These are phyloP conservation scores for Trichechus manatus DNA, from an alignment of 2,113 vertebrate genomes.

Conservation along the genomic window DNA sequence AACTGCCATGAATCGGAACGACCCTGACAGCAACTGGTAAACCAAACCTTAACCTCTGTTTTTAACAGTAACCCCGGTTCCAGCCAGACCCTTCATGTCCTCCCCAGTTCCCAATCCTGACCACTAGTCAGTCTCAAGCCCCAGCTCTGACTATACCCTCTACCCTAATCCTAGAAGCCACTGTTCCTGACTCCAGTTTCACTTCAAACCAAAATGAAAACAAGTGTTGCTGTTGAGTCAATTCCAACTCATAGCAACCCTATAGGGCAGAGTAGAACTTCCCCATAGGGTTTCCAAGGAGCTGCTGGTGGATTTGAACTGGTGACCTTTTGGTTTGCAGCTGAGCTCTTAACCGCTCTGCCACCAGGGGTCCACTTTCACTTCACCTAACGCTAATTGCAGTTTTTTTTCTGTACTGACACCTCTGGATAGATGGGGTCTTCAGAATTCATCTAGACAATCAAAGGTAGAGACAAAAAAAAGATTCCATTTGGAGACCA, in stretches of 20 bases:
- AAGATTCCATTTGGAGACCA: not conserved
- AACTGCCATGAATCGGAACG: not conserved
- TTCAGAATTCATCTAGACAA: not conserved
- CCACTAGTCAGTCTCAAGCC: not conserved
- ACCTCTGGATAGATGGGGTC: no score
- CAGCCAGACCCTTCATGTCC: not conserved
- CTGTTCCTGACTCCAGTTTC: not conserved
- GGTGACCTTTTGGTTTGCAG: no score
- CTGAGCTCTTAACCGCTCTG: no score
- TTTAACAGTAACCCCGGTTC: not conserved
- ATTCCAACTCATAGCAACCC: no score
- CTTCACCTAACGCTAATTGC: not conserved
- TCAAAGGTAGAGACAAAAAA: not conserved
- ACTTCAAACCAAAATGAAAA: not conserved
- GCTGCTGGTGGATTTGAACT: no score
- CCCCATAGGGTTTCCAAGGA: no score
- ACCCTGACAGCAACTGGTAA: not conserved
- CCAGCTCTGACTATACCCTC: not conserved
- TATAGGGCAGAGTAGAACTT: no score
- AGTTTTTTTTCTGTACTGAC: not conserved
- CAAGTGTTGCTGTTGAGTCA: no score
- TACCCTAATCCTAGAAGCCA: not conserved
- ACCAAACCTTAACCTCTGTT: not conserved
- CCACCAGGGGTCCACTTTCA: not conserved
- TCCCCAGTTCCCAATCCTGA: rapidly evolving